Base-by-base conservation (phyloP, 2,797 vertebrate genomes). In the Craterocephalus amniculus region DNA sequence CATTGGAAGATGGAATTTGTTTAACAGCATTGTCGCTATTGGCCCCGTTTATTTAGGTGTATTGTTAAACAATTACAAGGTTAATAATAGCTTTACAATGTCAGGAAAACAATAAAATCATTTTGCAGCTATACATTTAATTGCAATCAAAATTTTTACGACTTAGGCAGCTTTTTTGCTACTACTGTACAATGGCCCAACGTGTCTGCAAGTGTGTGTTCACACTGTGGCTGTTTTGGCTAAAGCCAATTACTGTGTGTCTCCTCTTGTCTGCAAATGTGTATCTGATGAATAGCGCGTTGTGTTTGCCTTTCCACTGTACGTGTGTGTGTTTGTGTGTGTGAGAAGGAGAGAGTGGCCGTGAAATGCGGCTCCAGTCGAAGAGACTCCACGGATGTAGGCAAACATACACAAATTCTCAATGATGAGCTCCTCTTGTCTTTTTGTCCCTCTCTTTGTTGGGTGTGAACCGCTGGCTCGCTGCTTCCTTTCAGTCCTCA, bases 401-500 rank as follows among this genome's bases (percentile, higher is more conserved):
- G 65, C 35, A 35, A n/a, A n/a, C n/a, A n/a, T n/a, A n/a, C 31
- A 71, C n/a, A 31, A 67, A 67, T 58, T 72, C n/a, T 51, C 34
- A 62, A 48, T 27, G 43, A 66, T 63, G 27, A 49, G 36, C 58
- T 58, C 63, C 58, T 38, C 2, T 38, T 65, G 52, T 67, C 57
- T 57, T 31, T 13, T 59, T 58, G 32, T 73, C 59, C 29, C 60
- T 74, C 58, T 67, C n/a, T 52, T 49, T 74, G 52, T 66, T 56
- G 66, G 32, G 9, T 64, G 32, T 74, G 34, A 51, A 29, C 24
- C 27, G 6, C 69, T 62, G 60, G 60, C 61, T 16, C 40, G 11
- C 49, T 27, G 6, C 63, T 74, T 60, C 58, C 68, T 70, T 83
- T 80, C 65, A 76, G 70, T 79, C 67, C 54, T 54, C 72, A 65